phyloP scores from a whole-genome alignment of 2,888 invertebrate species.

The Gisinianus flammeolus region DNA sequence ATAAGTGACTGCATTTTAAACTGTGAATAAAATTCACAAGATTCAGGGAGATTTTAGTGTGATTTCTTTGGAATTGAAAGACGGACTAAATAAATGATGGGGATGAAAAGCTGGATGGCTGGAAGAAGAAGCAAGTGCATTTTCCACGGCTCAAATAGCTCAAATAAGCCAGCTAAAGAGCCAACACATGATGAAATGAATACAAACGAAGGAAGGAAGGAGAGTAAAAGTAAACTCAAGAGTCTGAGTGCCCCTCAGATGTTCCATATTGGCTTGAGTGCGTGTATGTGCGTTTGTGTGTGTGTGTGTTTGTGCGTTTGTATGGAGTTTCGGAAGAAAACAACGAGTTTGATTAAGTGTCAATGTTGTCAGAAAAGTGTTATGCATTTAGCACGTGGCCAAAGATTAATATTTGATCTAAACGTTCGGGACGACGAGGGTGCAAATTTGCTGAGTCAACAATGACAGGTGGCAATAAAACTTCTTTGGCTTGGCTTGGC shows the following conservation, averaged over 20 bases:
- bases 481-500: constrained; percentile 38
- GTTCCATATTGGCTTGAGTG: too few species aligned
- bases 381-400: constrained; percentile 38
- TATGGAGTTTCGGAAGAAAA: not conserved
- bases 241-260: not conserved
- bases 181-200: not conserved
- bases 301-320: too few species aligned
- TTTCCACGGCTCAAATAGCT: not conserved
- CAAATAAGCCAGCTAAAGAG: not conserved
- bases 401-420: constrained; percentile 49
- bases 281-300: too few species aligned
- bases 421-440: constrained; percentile 38
- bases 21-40: not conserved
- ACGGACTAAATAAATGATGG: not conserved
- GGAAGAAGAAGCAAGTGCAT: not conserved
- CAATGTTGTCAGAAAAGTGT: constrained; percentile 41
- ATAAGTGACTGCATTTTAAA: not conserved
- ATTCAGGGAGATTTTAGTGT: not conserved
- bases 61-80: not conserved
- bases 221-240: not conserved
- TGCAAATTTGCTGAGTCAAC: constrained; percentile 58
- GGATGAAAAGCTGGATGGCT: not conserved
- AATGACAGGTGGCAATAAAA: constrained; percentile 59
- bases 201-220: not conserved
- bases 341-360: constrained; percentile 42